Evolutionary conservation across 2,888 invertebrate genomes (phyloP).

Genomic region (Exephanes ischioxanthus): DNA sequence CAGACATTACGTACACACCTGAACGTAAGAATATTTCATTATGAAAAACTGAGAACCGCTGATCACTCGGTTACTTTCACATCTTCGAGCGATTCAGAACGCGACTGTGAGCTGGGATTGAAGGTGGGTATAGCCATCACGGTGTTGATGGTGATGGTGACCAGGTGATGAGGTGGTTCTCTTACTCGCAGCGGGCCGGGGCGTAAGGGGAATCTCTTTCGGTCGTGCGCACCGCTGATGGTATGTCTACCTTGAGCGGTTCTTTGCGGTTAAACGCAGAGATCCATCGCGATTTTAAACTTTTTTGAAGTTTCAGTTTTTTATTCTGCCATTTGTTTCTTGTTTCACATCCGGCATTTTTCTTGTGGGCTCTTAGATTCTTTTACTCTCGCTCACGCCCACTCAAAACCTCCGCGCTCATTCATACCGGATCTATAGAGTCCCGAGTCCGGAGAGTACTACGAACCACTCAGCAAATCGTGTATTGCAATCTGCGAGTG

Average conservation of each 20-base stretch:
- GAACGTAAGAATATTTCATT: not conserved
- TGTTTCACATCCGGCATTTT: not conserved
- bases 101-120: slow-evolving; percentile 65
- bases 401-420: slow-evolving; percentile 33
- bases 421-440: slow-evolving; percentile 9
- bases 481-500: not conserved
- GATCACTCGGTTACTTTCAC: slow-evolving; percentile 76
- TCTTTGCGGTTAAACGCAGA: slow-evolving; percentile 33
- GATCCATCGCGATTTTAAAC: not conserved
- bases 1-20: not conserved
- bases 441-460: not conserved
- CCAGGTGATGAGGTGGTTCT: slow-evolving; percentile 71
- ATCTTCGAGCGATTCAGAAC: slow-evolving; percentile 72
- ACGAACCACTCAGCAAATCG: not conserved
- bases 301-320: not conserved
- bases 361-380: not conserved
- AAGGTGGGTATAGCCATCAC: slow-evolving; percentile 57
- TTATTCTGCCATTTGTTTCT: not conserved
- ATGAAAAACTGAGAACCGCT: slow-evolving; percentile 76
- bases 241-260: slow-evolving; percentile 75
- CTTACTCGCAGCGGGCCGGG: slow-evolving; percentile 62
- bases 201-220: slow-evolving; percentile 68
- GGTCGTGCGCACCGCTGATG: slow-evolving; percentile 72
- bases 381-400: slow-evolving; percentile 35
- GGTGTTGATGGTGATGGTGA: slow-evolving; percentile 41